Conservation (phyloP, 1,140 invertebrate species). For the Epicauta chinensis region DNA sequence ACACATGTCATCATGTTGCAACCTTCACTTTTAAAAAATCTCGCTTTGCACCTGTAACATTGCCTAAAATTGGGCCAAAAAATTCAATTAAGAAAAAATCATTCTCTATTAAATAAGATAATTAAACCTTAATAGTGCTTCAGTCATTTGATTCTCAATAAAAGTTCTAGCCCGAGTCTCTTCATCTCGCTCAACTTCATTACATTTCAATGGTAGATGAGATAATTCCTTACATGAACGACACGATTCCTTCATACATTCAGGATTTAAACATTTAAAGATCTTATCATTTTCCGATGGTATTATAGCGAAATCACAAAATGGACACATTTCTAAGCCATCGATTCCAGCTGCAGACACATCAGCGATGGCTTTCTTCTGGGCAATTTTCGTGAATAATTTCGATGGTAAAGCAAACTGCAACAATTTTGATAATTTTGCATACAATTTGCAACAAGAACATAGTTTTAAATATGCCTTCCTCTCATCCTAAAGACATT, state of each 20-base stretch:
- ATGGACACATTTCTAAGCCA: constrained; percentile 57
- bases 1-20: constrained; percentile 67
- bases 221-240: constrained; percentile 55
- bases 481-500: too few relatives aligned
- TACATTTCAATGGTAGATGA: constrained; percentile 58
- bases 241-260: constrained; percentile 61
- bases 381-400: constrained; percentile 21
- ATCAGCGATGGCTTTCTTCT: constrained; percentile 51
- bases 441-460: neutral
- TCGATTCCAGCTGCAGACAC: constrained; percentile 53
- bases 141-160: constrained; percentile 61
- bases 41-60: constrained; percentile 53
- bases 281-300: constrained; percentile 51
- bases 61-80: constrained; percentile 41
- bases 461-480: too few relatives aligned
- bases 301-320: constrained; percentile 57
- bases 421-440: constrained; percentile 21
- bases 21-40: constrained; percentile 58
- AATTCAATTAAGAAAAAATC: neutral
- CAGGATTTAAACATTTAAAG: constrained; percentile 57
- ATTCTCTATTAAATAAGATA: neutral
- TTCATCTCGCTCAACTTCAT: constrained; percentile 55
- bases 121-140: constrained; percentile 51
- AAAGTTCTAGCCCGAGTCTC: constrained; percentile 50
- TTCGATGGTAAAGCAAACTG: constrained; percentile 44